These are phyloP conservation scores for Enteromius viviparus DNA, from an alignment of 2,797 vertebrate genomes.

Conservation along the genomic window DNA sequence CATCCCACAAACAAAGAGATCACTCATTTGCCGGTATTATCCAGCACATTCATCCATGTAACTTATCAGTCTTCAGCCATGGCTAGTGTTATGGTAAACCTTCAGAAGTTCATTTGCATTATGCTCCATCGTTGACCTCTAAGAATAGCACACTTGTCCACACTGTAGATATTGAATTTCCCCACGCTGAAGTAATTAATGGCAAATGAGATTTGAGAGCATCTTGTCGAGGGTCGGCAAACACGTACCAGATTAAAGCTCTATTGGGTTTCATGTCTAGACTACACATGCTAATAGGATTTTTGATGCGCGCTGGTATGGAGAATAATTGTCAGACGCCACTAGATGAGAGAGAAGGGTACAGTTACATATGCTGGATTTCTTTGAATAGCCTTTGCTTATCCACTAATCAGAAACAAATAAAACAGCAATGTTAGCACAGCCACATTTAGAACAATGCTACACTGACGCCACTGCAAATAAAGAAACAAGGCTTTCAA, in stretches of 20 bases:
- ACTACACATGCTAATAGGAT: conserved; percentile 44
- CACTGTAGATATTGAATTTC: conserved; percentile 33
- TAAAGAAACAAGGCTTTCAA: background rate
- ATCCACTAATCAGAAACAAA: conserved; percentile 31
- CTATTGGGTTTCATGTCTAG: conserved; percentile 54
- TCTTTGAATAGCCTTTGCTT: conserved; percentile 17
- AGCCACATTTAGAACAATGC: conserved; percentile 10
- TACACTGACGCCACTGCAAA: background rate
- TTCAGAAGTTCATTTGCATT: conserved; percentile 11
- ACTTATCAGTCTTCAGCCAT: conserved; percentile 6
- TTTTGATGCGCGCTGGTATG: conserved; percentile 28
- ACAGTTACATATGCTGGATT: background rate
- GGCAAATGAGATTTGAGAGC: conserved; percentile 46
- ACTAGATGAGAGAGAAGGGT: conserved; percentile 38
- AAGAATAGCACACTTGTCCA: conserved; percentile 26
- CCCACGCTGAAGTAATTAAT: conserved; percentile 51
- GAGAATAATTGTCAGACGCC: conserved; percentile 15
- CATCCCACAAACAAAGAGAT: conserved; percentile 40
- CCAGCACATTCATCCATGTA: conserved; percentile 20
- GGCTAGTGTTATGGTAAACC: background rate
- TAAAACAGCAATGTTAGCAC: conserved; percentile 10
- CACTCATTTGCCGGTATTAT: conserved; percentile 22
- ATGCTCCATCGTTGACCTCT: conserved; percentile 29
- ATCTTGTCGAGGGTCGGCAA: conserved; percentile 38
- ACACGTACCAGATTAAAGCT: conserved; percentile 38